Evolutionary conservation across 2,888 invertebrate genomes (phyloP), one percentile per base, ranked within the genome.

Genomic region (Pyrrhia umbra): DNA sequence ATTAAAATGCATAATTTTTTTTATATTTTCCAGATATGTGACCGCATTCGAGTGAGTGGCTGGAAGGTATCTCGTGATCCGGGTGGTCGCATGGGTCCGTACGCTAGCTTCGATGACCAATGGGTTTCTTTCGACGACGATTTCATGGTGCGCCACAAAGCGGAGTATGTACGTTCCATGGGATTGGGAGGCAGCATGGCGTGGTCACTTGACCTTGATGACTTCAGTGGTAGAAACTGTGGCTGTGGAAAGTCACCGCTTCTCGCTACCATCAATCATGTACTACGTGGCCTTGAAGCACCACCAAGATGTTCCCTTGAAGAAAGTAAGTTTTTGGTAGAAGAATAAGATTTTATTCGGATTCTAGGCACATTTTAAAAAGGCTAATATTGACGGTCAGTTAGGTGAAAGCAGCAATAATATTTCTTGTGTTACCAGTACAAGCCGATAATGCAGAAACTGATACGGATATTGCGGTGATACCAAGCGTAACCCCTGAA

Each of bases 71-170:
- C 97, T 0, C 96, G 97, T 59, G 98, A 98, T 85, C 95, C 96
- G 0, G 96, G 97, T 55, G 97, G 97, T 46, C 95, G 97, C 20
- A 98, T 98, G 92, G 98, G 98, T 0, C 98, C 98, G 0, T 98
- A 98, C 84, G 98, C 98, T 0, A 97, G 97, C 75, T 92, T 95
- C 64, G 95, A 97, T 21, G 98, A 98, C 86, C 98, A 99, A 83
- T 99, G 98, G 98, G 98, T 98, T 6, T 98, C 98, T 6, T 99
- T 98, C 82, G 99, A 99, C 85, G 98, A 99, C 87, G 96, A 97
- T 34, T 96, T 96, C 34, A 98, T 98, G 96, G 96, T 98, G 18
- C 95, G 96, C 25, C 96, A 97, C 80, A 98, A 98, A 90, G 96
- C 98, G 2, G 97, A 98, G 82, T 98, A 97, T 83, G 96, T 98